Evolutionary conservation across 2,888 invertebrate genomes (phyloP).

Genomic region (Trissolcus japonicus): DNA sequence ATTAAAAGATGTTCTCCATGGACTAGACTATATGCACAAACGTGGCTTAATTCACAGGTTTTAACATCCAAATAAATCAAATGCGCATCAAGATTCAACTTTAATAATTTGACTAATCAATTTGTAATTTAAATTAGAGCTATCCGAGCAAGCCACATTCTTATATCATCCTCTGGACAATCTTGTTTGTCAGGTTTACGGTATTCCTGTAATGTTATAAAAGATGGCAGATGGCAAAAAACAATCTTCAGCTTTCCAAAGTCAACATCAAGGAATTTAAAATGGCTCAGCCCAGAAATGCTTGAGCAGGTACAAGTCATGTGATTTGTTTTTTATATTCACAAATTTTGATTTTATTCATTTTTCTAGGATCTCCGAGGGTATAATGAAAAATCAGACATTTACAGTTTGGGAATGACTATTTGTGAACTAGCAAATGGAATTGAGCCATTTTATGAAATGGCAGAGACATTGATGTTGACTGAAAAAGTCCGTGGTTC

Average conservation of each 20-base stretch:
- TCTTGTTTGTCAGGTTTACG: slow-evolving; percentile 88
- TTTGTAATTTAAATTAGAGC: slow-evolving; percentile 78
- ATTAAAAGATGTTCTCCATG: slow-evolving; percentile 86
- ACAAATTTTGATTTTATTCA: neutral
- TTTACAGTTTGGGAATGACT: slow-evolving; percentile 93
- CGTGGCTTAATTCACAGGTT: slow-evolving; percentile 91
- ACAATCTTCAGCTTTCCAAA: slow-evolving; percentile 87
- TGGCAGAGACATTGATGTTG: slow-evolving; percentile 92
- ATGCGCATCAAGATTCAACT: neutral
- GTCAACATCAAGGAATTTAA: slow-evolving; percentile 83
- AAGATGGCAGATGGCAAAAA: slow-evolving; percentile 83
- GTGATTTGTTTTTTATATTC: neutral
- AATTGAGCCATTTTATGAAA: slow-evolving; percentile 89
- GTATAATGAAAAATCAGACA: slow-evolving; percentile 92
- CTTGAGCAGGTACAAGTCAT: slow-evolving; percentile 83
- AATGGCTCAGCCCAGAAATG: slow-evolving; percentile 95
- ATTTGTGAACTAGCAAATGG: slow-evolving; percentile 94
- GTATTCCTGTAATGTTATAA: slow-evolving; percentile 85
- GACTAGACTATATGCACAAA: slow-evolving; percentile 89
- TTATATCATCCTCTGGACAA: slow-evolving; percentile 84
- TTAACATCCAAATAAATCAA: slow-evolving; percentile 22
- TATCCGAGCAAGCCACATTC: slow-evolving; percentile 89
- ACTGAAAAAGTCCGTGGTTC: slow-evolving; percentile 91
- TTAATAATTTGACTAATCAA: neutral
- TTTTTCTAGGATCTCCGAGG: slow-evolving; percentile 84